Conservation (phyloP, 2,888 invertebrate genomes). For the Latheticus oryzae region DNA sequence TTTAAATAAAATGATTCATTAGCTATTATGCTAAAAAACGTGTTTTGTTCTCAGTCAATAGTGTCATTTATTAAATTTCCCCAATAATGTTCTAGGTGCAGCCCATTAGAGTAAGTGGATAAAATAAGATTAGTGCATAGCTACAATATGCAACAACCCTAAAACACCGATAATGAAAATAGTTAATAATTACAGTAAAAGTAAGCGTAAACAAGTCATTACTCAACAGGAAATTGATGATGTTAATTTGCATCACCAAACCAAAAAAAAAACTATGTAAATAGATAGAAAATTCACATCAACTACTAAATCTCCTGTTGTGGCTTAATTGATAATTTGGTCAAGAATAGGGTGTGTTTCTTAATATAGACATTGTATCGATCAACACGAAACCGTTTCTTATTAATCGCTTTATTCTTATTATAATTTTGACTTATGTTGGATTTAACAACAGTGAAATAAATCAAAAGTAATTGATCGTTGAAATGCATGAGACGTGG, state of each 20-base stretch:
- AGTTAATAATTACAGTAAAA: slow-evolving; percentile 12
- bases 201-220: slow-evolving; percentile 18
- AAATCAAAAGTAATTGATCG: slow-evolving; percentile 2
- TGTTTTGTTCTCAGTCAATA: too few relatives aligned
- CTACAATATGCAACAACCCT: slow-evolving; percentile 1
- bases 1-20: too few relatives aligned
- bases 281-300: slow-evolving; percentile 3
- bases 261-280: background rate
- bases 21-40: too few relatives aligned
- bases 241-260: slow-evolving; percentile 14
- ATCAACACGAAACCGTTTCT: slow-evolving; percentile 1
- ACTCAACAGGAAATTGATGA: slow-evolving; percentile 20
- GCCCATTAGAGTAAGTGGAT: too few relatives aligned
- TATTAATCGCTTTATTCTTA: too few relatives aligned
- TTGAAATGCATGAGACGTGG: background rate
- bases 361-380: slow-evolving; percentile 14
- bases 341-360: slow-evolving; percentile 15
- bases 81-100: too few relatives aligned
- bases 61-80: too few relatives aligned
- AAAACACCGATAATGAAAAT: slow-evolving; percentile 13
- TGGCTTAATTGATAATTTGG: slow-evolving; percentile 23
- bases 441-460: background rate
- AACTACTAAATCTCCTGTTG: background rate
- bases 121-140: slow-evolving; percentile 5
- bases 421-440: background rate